Evolutionary conservation across 2,113 vertebrate species (phyloP).

Genomic region (Euleptes europaea): DNA sequence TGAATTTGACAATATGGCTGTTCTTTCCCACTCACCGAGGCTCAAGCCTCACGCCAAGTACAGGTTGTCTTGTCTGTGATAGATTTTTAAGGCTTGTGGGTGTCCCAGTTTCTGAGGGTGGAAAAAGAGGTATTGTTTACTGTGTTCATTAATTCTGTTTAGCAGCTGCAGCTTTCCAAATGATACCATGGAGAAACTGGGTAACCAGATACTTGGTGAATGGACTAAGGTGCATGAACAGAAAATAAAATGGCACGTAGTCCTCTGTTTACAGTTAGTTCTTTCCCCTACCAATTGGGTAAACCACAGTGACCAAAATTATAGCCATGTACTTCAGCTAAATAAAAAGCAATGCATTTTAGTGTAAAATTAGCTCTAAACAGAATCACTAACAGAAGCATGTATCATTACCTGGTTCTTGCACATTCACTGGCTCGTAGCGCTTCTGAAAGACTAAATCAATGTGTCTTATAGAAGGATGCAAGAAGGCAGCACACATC

Average conservation of each 20-base stretch:
- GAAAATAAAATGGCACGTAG: slow-evolving; percentile 20
- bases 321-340: background rate
- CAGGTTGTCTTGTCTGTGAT: background rate
- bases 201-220: background rate
- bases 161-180: background rate
- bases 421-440: slow-evolving; percentile 36
- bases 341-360: slow-evolving; percentile 31
- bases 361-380: slow-evolving; percentile 53
- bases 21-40: background rate
- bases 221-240: background rate
- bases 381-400: slow-evolving; percentile 38
- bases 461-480: slow-evolving; percentile 19
- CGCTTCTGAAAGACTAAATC: slow-evolving; percentile 41
- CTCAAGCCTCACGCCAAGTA: background rate
- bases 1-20: background rate
- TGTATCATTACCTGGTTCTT: slow-evolving; percentile 42
- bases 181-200: background rate
- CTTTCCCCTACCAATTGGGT: background rate
- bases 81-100: background rate
- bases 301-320: slow-evolving; percentile 38
- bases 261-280: background rate
- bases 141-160: background rate
- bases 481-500: slow-evolving; percentile 1
- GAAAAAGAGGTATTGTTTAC: background rate
- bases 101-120: background rate